phyloP scores from a whole-genome alignment of 2,113 vertebrate species.

The Bathybates hornii region DNA sequence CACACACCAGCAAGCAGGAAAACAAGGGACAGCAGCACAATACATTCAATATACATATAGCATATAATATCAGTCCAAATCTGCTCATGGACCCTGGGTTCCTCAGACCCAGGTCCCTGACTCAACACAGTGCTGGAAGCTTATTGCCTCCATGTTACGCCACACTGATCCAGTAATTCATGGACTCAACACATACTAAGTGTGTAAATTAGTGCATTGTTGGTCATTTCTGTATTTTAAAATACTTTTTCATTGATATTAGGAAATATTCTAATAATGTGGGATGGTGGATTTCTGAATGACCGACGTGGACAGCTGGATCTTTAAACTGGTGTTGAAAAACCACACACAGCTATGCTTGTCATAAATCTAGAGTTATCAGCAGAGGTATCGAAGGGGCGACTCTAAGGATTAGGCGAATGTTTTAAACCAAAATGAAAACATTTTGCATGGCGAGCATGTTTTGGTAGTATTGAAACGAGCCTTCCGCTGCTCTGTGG shows the following conservation, averaged over 20 bases:
- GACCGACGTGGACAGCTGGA: not conserved
- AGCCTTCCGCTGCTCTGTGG: not conserved
- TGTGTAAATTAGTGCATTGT: not conserved
- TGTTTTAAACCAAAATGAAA: not conserved
- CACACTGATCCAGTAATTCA: rapidly evolving
- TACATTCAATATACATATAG: not conserved
- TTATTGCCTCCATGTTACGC: not conserved
- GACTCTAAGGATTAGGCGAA: not conserved
- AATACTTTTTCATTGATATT: not conserved
- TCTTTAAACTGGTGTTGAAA: not conserved
- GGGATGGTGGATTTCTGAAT: not conserved
- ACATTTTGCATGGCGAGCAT: not conserved
- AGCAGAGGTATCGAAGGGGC: not conserved
- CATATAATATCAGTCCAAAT: not conserved
- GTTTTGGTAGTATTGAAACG: not conserved
- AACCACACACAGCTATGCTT: not conserved
- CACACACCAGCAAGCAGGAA: not conserved
- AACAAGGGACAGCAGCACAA: not conserved
- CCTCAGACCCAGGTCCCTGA: not conserved
- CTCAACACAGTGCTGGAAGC: not conserved
- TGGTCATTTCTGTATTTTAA: not conserved
- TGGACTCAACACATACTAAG: not conserved
- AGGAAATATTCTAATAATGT: not conserved
- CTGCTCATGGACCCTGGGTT: rapidly evolving
- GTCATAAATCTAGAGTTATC: not conserved